A percentile compares a stretch with the other conserved stretches of the same genome.
These are phyloP conservation scores for Tuta absoluta DNA, from an alignment of 2,888 invertebrate genomes.

Conservation along the genomic window DNA sequence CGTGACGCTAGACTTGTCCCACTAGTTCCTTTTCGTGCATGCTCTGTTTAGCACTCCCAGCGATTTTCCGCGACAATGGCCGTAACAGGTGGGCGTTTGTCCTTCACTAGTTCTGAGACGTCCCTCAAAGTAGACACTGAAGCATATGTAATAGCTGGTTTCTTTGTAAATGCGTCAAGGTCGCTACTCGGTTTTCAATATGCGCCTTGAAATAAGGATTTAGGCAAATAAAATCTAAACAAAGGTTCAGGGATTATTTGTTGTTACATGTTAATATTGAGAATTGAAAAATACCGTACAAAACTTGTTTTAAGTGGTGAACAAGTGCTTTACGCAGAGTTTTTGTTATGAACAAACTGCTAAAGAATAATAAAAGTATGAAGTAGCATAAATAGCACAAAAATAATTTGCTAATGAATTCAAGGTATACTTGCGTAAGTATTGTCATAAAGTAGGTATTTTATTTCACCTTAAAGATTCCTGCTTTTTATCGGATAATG, in stretches of 20 bases:
- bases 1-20: constrained; percentile 68
- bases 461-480: neutral
- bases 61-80: constrained; percentile 35
- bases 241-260: too few species aligned
- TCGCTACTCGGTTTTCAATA: neutral
- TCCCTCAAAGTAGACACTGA: neutral
- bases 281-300: too few species aligned
- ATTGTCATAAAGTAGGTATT: too few species aligned
- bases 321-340: too few species aligned
- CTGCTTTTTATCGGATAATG: neutral
- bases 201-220: neutral
- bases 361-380: too few species aligned
- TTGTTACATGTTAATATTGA: too few species aligned
- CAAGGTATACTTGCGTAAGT: too few species aligned
- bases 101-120: neutral
- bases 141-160: neutral
- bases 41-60: constrained; percentile 52
- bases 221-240: too few species aligned
- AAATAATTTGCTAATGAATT: too few species aligned
- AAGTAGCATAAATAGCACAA: too few species aligned
- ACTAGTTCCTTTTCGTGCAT: constrained; percentile 56
- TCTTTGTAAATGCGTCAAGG: neutral
- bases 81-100: constrained; percentile 21
- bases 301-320: too few species aligned
- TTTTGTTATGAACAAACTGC: too few species aligned